Conservation (phyloP, 2,888 invertebrate species). For the Drosophila mimetica region DNA sequence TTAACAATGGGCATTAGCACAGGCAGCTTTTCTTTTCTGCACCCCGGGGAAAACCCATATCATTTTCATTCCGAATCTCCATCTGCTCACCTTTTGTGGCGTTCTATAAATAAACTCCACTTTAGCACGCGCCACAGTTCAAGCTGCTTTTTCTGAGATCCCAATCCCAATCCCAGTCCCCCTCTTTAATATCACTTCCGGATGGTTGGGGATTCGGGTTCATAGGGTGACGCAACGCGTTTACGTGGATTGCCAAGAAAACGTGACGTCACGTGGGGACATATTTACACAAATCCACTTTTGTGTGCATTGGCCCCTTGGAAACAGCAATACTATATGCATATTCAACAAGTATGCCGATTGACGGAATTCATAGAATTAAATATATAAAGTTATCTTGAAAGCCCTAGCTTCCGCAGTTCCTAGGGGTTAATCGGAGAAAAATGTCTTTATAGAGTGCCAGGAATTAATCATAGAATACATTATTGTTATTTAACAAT, state of each 20-base stretch:
- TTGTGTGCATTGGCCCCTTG: conserved; percentile 15
- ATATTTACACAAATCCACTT: conserved; percentile 17
- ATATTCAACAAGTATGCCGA: conserved; percentile 18
- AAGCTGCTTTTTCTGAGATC: conserved; percentile 11
- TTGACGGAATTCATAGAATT: not conserved
- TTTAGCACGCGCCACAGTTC: conserved; percentile 38
- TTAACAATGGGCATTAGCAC: conserved; percentile 38
- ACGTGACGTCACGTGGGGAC: conserved; percentile 27
- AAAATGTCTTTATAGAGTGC: not conserved
- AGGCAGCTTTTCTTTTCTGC: not conserved
- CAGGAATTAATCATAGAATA: too few relatives aligned
- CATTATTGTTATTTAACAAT: too few relatives aligned
- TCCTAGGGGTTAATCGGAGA: not conserved
- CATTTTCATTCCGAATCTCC: conserved; percentile 9
- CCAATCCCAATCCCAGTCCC: not conserved
- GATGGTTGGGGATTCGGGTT: not conserved
- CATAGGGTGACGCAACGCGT: conserved; percentile 32
- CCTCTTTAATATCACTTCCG: conserved; percentile 4
- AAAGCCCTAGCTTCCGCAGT: not conserved
- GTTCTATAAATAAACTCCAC: conserved; percentile 35
- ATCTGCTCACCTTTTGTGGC: conserved; percentile 21
- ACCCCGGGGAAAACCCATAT: conserved; percentile 7
- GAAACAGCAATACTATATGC: conserved; percentile 2
- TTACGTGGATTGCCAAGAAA: conserved; percentile 10
- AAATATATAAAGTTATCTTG: not conserved